phyloP scores from a whole-genome alignment of 2,113 vertebrate species.

The Pampusana beccarii region DNA sequence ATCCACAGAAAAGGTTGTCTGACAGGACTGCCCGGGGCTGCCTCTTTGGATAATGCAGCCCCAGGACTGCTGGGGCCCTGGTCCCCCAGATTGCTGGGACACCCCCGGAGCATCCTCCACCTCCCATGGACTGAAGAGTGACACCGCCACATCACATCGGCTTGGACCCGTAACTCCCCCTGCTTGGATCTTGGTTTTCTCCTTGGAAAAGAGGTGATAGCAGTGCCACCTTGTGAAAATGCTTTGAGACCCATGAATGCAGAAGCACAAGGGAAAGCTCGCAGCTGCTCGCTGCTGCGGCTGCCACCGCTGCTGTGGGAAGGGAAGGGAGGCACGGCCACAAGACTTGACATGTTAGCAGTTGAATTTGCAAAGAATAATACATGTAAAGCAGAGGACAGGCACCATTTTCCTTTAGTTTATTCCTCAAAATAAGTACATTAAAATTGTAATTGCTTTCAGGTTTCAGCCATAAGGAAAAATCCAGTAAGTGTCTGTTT shows the following conservation, averaged over 20 bases:
- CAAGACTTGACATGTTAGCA: not conserved
- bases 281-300: not conserved
- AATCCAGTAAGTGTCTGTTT: not conserved
- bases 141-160: fast-evolving
- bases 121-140: not conserved
- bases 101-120: not conserved
- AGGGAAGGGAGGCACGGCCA: not conserved
- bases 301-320: not conserved
- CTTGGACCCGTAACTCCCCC: not conserved
- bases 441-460: not conserved
- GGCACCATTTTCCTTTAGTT: fast-evolving
- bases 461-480: not conserved
- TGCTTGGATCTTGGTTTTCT: not conserved
- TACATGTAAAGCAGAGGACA: not conserved
- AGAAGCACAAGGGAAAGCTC: not conserved
- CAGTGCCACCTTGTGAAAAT: not conserved
- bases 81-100: not conserved
- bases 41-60: not conserved
- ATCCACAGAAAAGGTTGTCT: not conserved
- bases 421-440: not conserved
- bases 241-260: not conserved
- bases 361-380: not conserved
- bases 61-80: not conserved
- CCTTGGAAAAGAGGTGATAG: fast-evolving
- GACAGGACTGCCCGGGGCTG: not conserved